These are phyloP conservation scores for Clusia tigrina DNA, from an alignment of 2,888 invertebrate genomes.

Conservation along the genomic window DNA sequence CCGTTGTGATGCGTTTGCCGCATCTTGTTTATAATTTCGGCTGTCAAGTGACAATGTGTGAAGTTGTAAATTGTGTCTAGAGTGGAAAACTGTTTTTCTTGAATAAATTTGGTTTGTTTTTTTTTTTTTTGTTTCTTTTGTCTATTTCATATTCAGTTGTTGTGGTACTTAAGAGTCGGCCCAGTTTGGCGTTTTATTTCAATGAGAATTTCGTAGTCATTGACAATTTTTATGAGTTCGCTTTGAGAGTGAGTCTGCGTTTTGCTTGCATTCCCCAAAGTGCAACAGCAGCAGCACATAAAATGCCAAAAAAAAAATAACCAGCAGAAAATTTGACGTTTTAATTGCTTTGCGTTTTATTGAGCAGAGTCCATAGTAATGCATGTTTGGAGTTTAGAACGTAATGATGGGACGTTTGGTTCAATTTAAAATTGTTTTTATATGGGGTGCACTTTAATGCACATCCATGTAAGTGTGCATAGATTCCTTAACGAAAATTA, in stretches of 20 bases:
- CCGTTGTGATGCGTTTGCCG: neutral
- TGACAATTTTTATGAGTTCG: too few species aligned
- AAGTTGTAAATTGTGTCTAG: slow-evolving; percentile 3
- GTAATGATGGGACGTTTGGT: too few species aligned
- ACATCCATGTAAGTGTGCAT: too few species aligned
- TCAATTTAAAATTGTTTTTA: too few species aligned
- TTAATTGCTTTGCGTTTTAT: neutral
- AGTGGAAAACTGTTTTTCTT: too few species aligned
- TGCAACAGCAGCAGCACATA: neutral
- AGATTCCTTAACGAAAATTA: too few species aligned
- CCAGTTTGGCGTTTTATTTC: neutral
- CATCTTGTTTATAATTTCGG: slow-evolving; percentile 1
- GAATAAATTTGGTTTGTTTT: too few species aligned
- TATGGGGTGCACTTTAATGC: too few species aligned
- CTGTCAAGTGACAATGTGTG: slow-evolving; percentile 11
- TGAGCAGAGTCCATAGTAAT: too few species aligned
- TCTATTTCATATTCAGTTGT: too few species aligned
- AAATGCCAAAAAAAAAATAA: neutral
- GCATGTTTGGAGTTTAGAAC: too few species aligned
- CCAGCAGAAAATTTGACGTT: neutral
- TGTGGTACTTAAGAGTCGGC: neutral
- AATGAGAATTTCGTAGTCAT: neutral
- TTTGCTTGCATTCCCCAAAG: neutral
- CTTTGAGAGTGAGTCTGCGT: neutral
- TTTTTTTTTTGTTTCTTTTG: too few species aligned